Base-by-base conservation (phyloP, 2,113 vertebrate species). In the Felis chaus region DNA sequence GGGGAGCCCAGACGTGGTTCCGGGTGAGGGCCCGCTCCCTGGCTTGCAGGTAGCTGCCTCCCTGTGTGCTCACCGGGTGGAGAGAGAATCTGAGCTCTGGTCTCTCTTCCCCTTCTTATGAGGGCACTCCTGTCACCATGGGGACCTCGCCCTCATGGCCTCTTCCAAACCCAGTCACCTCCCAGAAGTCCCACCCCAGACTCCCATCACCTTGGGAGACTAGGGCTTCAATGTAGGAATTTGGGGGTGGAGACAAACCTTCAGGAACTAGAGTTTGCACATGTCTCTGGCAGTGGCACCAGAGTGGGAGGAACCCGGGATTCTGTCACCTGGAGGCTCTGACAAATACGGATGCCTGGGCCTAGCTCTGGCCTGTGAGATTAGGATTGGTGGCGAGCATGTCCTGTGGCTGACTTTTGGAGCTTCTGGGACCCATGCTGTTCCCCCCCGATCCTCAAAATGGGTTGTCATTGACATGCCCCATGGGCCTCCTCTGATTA, bases 281-380 rank as follows among this genome's bases (percentile, higher is more conserved):
- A 27, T 57, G 3, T 25, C 85, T 96, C 92, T 93, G 3, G 63
- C 85, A 78, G 94, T 92, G 45, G 23, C 63, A 57, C 36, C 23
- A 50, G 53, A 29, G 14, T 13, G 39, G 5, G 4, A 50, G 39
- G 73, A n/a, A 45, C 27, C 19, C 6, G 15, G 71, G 41, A 15
- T 31, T 73, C 6, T 48, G 41, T 14, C 3, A 41, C 14, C 31
- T 39, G 19, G 84, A 53, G 19, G 25, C 73, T 25, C 39, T 33
- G 45, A 27, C 10, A 63, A 81, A 57, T 13, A 10, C 48, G 63
- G 63, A 31, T 29, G 36, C 11, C 63, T 8, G 11, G 65, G 55
- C 39, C 68, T 45, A 25, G 63, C 68, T 23, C 61, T 2, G 10
- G 25, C 3, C 27, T 8, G 1, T n/a, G 95, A 88, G 13, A 31